Base-by-base conservation (phyloP, 1,140 invertebrate genomes). In the Planococcus citri region DNA sequence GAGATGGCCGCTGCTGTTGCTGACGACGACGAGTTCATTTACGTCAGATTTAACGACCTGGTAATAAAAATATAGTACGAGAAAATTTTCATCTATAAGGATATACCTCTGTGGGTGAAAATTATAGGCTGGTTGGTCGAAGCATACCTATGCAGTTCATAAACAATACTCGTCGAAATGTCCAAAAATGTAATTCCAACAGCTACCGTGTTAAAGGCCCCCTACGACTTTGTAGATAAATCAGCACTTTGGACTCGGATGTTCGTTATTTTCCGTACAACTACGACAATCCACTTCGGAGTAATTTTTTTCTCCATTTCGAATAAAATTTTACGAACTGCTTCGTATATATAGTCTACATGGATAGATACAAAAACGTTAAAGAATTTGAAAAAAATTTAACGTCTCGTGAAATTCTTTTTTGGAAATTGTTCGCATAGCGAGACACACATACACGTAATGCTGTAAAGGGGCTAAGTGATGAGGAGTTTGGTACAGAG, bases 311-410 rank as follows among this genome's bases (percentile, higher is more conserved):
- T 17, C 2, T 20, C 6, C 33, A 37, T 37, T 37, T 37, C 6
- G 17, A n/a, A 51, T 51, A 51, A 51, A 51, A 51, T 51, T 51
- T 51, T 51, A 51, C n/a, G 41, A 51, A 51, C 41, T 51, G 41
- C 17, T 51, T 51, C 41, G 41, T n/a, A 51, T 20, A 9, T 17
- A 17, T 9, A 51, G n/a, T n/a, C n/a, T n/a, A n/a, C n/a, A n/a
- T n/a, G n/a, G n/a, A n/a, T n/a, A n/a, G n/a, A n/a, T n/a, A n/a
- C n/a, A 4, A 51, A 51, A 51, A 20, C 41, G 41, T 51, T 9
- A 51, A 51, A 51, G 41, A 51, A 51, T 51, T 51, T 51, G 12
- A 20, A 51, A 51, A 51, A 51, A 51, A 51, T 51, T 51, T 51
- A 51, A 51, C 41, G 41, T 51, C 41, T 51, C 41, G 41, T 51